A percentile compares a stretch with the other conserved stretches of the same genome.
phyloP scores from a whole-genome alignment of 2,888 invertebrate genomes.

The Melinaea marsaeus region DNA sequence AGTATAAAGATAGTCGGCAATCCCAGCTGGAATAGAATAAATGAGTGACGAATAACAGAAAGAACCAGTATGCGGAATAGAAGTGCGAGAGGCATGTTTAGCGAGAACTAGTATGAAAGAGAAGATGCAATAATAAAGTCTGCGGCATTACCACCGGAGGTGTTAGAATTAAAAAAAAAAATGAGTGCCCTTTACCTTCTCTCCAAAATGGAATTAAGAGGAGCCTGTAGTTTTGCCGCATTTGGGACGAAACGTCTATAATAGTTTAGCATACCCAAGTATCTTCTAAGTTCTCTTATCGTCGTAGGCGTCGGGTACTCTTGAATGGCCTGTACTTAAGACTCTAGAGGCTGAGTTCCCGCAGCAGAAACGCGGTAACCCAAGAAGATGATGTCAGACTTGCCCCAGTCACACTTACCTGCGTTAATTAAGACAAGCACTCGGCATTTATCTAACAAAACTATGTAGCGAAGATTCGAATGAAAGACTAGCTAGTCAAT shows the following conservation, averaged over 20 bases:
- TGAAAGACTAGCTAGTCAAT: too few relatives aligned
- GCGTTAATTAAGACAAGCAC: slow-evolving; percentile 11
- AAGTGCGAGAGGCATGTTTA: too few relatives aligned
- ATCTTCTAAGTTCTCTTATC: slow-evolving; percentile 26
- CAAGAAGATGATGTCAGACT: slow-evolving; percentile 25
- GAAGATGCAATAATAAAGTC: too few relatives aligned
- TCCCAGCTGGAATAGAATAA: too few relatives aligned
- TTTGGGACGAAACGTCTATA: slow-evolving; percentile 40
- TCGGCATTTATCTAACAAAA: too few relatives aligned
- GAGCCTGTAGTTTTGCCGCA: slow-evolving; percentile 13
- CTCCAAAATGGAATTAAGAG: slow-evolving; percentile 8
- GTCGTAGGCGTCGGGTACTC: slow-evolving; percentile 17
- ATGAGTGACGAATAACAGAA: too few relatives aligned
- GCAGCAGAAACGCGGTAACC: slow-evolving; percentile 26
- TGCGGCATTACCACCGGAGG: too few relatives aligned
- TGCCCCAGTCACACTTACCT: slow-evolving; percentile 14
- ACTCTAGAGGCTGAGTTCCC: slow-evolving; percentile 40
- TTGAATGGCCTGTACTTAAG: slow-evolving; percentile 21
- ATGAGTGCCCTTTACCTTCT: slow-evolving; percentile 11
- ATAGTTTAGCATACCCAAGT: slow-evolving; percentile 46
- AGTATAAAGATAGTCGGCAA: too few relatives aligned
- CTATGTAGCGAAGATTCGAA: too few relatives aligned
- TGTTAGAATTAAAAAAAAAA: too few relatives aligned
- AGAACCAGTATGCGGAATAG: too few relatives aligned
- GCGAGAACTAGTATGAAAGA: too few relatives aligned